Conservation (phyloP, 1,140 invertebrate species). For the Nymphalis io region DNA sequence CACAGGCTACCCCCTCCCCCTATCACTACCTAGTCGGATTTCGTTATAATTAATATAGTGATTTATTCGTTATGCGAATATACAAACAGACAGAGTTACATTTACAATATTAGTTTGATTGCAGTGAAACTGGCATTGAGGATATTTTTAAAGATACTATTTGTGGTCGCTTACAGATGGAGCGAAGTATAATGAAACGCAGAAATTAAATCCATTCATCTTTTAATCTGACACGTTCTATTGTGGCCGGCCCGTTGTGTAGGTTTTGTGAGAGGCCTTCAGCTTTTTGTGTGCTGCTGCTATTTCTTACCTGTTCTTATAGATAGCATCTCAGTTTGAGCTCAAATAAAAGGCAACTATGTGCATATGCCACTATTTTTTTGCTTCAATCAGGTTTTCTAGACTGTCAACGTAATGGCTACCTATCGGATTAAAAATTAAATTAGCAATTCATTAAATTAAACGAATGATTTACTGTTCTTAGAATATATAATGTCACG, state of each 20-base stretch:
- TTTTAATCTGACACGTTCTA: conserved; percentile 74
- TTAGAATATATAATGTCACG: conserved; percentile 11
- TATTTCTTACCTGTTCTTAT: conserved; percentile 49
- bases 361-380: conserved; percentile 35
- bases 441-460: conserved; percentile 34
- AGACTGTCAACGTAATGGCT: conserved; percentile 41
- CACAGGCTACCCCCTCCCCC: too few species aligned
- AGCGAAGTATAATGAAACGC: conserved; percentile 8
- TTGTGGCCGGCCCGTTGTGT: conserved; percentile 55
- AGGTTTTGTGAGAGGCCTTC: conserved; percentile 50
- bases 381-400: conserved; percentile 37
- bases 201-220: conserved; percentile 71
- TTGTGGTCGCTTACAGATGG: background rate
- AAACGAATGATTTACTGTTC: conserved; percentile 30
- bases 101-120: too few species aligned
- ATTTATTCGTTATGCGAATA: too few species aligned
- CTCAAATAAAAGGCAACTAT: conserved; percentile 37
- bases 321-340: conserved; percentile 43
- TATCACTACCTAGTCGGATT: too few species aligned
- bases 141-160: too few species aligned
- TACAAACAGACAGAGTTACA: too few species aligned
- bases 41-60: too few species aligned
- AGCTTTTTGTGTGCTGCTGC: conserved; percentile 46
- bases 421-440: conserved; percentile 42
- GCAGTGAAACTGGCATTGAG: too few species aligned